These are phyloP conservation scores for Bungarus multicinctus DNA, from an alignment of 2,113 vertebrate species.

Conservation along the genomic window DNA sequence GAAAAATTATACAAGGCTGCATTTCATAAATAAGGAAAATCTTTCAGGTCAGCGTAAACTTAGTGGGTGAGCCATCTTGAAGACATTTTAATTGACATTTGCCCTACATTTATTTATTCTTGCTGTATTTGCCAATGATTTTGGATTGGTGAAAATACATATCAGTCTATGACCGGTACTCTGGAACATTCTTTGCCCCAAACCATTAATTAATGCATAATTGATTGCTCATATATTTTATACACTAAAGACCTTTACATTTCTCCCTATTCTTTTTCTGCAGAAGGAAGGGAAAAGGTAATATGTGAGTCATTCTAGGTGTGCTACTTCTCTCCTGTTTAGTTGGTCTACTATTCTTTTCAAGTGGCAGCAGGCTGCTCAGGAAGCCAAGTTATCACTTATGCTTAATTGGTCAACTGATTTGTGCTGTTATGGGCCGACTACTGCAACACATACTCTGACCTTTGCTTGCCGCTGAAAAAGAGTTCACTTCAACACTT, in stretches of 20 bases:
- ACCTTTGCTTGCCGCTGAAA: constrained; percentile 19
- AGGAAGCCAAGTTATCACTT: constrained; percentile 20
- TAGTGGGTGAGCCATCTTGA: constrained; percentile 1
- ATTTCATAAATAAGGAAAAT: neutral
- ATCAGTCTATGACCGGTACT: neutral
- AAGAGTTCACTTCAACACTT: constrained; percentile 35
- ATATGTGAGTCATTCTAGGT: neutral
- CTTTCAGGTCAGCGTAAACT: neutral
- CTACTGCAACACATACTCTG: neutral
- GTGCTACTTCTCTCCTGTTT: neutral
- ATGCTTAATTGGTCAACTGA: constrained; percentile 32
- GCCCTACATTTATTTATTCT: neutral
- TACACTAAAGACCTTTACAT: neutral
- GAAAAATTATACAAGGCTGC: neutral
- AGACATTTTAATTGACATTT: constrained; percentile 8
- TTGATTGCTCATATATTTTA: constrained; percentile 45
- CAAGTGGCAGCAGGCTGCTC: neutral
- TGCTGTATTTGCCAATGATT: neutral
- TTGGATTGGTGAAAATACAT: neutral
- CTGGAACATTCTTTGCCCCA: neutral
- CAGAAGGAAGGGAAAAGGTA: neutral
- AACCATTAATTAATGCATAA: neutral
- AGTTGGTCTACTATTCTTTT: neutral
- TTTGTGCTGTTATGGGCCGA: neutral
- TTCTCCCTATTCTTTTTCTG: neutral